phyloP scores from a whole-genome alignment of 2,888 invertebrate species.

The Aethes cnicana region DNA sequence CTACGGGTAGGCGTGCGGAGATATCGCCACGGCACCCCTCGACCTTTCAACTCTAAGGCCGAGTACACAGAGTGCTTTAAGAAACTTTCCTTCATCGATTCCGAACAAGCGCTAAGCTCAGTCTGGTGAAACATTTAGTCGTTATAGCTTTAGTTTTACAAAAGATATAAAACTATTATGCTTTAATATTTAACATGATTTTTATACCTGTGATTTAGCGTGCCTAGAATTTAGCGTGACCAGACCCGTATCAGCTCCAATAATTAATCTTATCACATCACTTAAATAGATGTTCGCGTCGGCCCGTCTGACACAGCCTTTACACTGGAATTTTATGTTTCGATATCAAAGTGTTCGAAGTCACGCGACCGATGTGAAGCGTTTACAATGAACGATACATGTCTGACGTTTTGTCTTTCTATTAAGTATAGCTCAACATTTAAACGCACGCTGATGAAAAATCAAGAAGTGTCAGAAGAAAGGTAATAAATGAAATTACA shows the following conservation, averaged over 20 bases:
- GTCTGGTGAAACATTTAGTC: no score
- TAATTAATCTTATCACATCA: background rate
- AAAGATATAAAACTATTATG: no score
- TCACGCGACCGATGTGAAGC: slow-evolving; percentile 47
- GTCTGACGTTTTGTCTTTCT: background rate
- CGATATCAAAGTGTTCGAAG: slow-evolving; percentile 36
- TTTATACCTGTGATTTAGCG: no score
- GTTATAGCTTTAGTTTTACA: no score
- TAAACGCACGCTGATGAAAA: no score
- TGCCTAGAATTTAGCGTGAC: no score
- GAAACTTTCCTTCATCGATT: background rate
- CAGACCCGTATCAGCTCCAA: background rate
- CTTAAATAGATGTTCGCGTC: background rate
- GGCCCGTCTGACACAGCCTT: slow-evolving; percentile 10
- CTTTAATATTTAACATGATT: no score
- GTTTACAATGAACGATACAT: background rate
- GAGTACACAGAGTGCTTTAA: background rate
- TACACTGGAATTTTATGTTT: slow-evolving; percentile 2
- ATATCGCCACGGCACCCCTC: slow-evolving; percentile 63
- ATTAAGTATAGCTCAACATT: background rate
- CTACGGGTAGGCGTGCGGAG: slow-evolving; percentile 53
- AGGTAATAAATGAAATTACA: no score
- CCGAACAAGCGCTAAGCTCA: no score
- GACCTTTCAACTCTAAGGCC: slow-evolving; percentile 15
- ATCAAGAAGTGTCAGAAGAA: no score